Percentiles rank a stretch among this genome's conserved stretches.
Conservation (phyloP, 2,797 vertebrate species). For the Labeo calbasu region DNA sequence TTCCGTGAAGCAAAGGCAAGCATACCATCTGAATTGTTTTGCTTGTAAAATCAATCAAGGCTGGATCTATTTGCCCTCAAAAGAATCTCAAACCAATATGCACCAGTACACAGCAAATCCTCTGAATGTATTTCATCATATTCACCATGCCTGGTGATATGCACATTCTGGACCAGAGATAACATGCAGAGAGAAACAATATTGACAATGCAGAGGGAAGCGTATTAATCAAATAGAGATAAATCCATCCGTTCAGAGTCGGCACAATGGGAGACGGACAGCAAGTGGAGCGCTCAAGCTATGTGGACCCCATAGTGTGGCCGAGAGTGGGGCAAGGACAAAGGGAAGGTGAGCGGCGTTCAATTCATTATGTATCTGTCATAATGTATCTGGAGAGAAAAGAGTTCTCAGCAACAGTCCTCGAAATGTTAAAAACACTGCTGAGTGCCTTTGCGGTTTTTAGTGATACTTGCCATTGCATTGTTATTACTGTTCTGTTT, state of each 20-base stretch:
- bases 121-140: slow-evolving; percentile 45
- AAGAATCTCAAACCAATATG: slow-evolving; percentile 43
- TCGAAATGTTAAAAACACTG: slow-evolving; percentile 1
- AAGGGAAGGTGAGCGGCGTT: slow-evolving; percentile 49
- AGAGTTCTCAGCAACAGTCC: slow-evolving; percentile 30
- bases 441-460: background rate
- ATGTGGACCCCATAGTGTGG: slow-evolving; percentile 26
- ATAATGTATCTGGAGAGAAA: slow-evolving; percentile 49
- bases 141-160: slow-evolving; percentile 35
- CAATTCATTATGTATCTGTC: slow-evolving; percentile 53
- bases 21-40: slow-evolving; percentile 19
- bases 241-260: slow-evolving; percentile 54
- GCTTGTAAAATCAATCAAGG: slow-evolving; percentile 40
- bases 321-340: slow-evolving; percentile 56
- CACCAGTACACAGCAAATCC: slow-evolving; percentile 25
- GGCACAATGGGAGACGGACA: slow-evolving; percentile 46
- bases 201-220: slow-evolving; percentile 47
- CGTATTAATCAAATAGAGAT: slow-evolving; percentile 58
- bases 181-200: slow-evolving; percentile 47
- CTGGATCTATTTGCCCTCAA: slow-evolving; percentile 41
- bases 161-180: slow-evolving; percentile 43
- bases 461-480: background rate
- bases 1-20: slow-evolving; percentile 22
- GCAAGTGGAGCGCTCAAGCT: slow-evolving; percentile 44
- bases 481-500: background rate